A percentile compares a stretch with the other conserved stretches of the same genome.
These are phyloP conservation scores for Drosophila gaucha DNA, from an alignment of 2,888 invertebrate species.

Conservation along the genomic window DNA sequence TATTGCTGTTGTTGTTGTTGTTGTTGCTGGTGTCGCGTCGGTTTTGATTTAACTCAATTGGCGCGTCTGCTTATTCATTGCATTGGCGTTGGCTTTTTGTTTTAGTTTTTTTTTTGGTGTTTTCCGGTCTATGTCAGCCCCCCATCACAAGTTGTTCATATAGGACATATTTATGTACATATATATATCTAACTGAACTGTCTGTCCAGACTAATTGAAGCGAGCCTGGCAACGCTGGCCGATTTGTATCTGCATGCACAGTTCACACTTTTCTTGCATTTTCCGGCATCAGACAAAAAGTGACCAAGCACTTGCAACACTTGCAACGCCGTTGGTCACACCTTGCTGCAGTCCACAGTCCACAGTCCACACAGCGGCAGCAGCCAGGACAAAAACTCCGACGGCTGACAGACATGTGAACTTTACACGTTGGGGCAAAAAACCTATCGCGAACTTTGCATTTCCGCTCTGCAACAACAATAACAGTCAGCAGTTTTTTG, in stretches of 20 bases:
- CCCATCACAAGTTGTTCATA: constrained; percentile 28
- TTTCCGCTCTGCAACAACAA: constrained; percentile 57
- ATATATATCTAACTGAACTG: constrained; percentile 42
- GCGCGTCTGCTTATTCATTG: constrained; percentile 74
- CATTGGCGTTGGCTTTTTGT: constrained; percentile 40
- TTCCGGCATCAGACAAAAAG: constrained; percentile 54
- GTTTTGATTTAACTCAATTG: constrained; percentile 77
- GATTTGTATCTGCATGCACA: constrained; percentile 80
- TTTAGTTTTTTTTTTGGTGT: constrained; percentile 45
- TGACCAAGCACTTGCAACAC: constrained; percentile 45
- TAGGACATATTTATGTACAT: constrained; percentile 7
- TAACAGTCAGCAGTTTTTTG: constrained; percentile 14
- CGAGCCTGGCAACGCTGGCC: constrained; percentile 58
- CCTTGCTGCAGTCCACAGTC: constrained; percentile 35
- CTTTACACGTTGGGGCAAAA: constrained; percentile 46
- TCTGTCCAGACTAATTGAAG: constrained; percentile 75
- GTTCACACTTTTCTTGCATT: constrained; percentile 80
- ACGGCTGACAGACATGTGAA: constrained; percentile 73
- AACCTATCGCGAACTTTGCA: constrained; percentile 61
- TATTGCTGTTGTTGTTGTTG: constrained; percentile 19
- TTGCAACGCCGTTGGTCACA: constrained; percentile 49
- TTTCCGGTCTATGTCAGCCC: constrained; percentile 69
- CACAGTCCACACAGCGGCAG: too few relatives aligned
- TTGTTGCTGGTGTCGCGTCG: constrained; percentile 60
- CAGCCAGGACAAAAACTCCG: constrained; percentile 40